Percentiles rank a stretch among this genome's conserved stretches.
phyloP scores from a whole-genome alignment of 2,113 vertebrate species.

The Syngnathus scovelli region DNA sequence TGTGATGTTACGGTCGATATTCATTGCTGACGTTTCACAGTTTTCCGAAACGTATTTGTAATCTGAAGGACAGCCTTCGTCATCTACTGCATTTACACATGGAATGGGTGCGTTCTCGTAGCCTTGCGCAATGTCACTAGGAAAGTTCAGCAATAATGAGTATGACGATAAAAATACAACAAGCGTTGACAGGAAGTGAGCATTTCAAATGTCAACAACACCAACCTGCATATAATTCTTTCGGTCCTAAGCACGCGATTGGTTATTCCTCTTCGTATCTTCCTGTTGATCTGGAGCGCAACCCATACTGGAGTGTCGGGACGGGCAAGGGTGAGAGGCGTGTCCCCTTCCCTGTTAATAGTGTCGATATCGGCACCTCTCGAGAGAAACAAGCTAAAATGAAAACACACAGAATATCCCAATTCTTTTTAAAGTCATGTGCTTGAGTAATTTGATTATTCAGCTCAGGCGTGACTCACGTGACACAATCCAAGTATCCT shows the following conservation, averaged over 20 bases:
- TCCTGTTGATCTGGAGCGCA: constrained; percentile 85
- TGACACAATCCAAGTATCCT: constrained; percentile 82
- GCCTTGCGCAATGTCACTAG: constrained; percentile 84
- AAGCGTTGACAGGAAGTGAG: too few relatives aligned
- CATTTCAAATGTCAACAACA: background rate
- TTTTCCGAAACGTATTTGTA: constrained; percentile 91
- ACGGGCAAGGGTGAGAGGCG: constrained; percentile 76
- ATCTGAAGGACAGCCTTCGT: constrained; percentile 82
- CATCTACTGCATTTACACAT: constrained; percentile 85
- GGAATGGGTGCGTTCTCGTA: constrained; percentile 89
- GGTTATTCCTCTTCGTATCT: constrained; percentile 79
- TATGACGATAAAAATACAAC: background rate
- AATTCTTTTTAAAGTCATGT: background rate
- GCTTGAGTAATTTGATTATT: background rate
- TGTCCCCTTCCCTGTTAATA: constrained; percentile 86
- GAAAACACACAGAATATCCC: background rate
- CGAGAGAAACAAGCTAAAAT: constrained; percentile 81
- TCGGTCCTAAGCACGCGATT: constrained; percentile 82
- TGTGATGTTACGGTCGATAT: constrained; percentile 90
- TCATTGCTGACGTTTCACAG: constrained; percentile 91
- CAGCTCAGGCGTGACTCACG: constrained; percentile 66
- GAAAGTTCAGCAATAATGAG: background rate
- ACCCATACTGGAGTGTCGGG: constrained; percentile 85
- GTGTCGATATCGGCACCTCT: constrained; percentile 84
- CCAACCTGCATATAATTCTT: constrained; percentile 83